A percentile compares a stretch with the other conserved stretches of the same genome.
Conservation (phyloP, 2,113 vertebrate species). For the Halichoerus grypus region DNA sequence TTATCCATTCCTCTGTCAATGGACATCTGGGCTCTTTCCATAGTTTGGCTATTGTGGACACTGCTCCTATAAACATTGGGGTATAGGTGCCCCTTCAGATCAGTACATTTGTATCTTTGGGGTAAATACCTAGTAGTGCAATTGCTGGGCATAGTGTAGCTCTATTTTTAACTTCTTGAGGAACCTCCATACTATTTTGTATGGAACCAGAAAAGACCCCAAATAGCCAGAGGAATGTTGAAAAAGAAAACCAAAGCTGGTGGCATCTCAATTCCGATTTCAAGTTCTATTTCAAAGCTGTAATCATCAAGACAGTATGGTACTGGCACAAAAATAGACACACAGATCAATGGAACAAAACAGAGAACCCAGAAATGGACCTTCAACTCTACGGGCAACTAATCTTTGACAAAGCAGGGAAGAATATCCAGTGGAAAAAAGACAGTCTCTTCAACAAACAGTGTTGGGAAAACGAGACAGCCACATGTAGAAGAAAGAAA, state of each 20-base stretch:
- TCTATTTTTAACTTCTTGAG: background rate
- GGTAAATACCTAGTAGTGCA: background rate
- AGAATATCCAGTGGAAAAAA: background rate
- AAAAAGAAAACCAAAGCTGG: background rate
- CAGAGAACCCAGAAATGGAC: background rate
- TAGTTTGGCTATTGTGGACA: background rate
- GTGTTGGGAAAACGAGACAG: background rate
- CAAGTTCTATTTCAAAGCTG: background rate
- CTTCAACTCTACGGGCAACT: background rate
- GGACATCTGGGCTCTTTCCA: background rate
- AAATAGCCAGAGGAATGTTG: background rate
- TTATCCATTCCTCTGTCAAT: background rate
- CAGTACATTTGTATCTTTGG: background rate
- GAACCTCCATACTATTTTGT: background rate
- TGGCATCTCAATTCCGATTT: background rate
- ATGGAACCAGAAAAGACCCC: background rate
- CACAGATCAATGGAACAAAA: background rate
- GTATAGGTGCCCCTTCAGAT: background rate
- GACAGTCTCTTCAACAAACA: background rate
- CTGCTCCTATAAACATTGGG: background rate
- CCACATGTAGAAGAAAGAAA: background rate
- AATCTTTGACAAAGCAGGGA: background rate
- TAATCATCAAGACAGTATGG: background rate
- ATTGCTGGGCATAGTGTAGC: background rate
- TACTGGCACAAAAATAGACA: background rate